phyloP scores from a whole-genome alignment of 2,113 vertebrate species.

The Theropithecus gelada region DNA sequence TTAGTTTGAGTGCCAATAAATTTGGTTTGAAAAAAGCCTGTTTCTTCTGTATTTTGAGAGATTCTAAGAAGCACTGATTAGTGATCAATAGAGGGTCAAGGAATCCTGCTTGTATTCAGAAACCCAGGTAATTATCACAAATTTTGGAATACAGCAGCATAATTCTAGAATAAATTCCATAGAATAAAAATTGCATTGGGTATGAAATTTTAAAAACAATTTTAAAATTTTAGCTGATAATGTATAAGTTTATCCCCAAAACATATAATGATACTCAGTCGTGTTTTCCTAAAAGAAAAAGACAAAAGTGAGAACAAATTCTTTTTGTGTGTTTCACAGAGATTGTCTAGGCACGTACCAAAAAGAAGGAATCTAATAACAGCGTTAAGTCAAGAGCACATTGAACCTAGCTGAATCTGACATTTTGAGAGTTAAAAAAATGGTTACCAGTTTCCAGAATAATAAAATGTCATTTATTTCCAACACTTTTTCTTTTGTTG shows the following conservation, averaged over 20 bases:
- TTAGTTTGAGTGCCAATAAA: background rate
- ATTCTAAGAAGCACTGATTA: background rate
- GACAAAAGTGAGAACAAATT: background rate
- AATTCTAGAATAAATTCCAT: background rate
- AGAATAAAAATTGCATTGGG: background rate
- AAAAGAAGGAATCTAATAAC: background rate
- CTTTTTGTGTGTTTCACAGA: background rate
- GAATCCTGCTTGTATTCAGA: background rate
- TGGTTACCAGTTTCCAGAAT: background rate
- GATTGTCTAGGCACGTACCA: background rate
- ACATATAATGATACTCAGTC: background rate
- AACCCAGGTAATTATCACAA: background rate
- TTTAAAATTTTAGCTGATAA: background rate
- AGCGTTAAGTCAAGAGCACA: background rate
- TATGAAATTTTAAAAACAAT: background rate
- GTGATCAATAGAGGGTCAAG: background rate
- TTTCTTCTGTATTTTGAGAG: background rate
- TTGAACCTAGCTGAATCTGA: background rate
- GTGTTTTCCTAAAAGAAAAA: background rate
- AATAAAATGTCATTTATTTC: conserved; percentile 25
- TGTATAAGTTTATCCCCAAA: background rate
- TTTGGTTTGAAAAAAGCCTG: background rate
- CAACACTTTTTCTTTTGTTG: background rate
- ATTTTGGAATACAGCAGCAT: background rate
- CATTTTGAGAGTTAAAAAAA: background rate